Base-by-base conservation (phyloP, 53 echinoderm and acorn worm species). In the Paracentrotus lividus region DNA sequence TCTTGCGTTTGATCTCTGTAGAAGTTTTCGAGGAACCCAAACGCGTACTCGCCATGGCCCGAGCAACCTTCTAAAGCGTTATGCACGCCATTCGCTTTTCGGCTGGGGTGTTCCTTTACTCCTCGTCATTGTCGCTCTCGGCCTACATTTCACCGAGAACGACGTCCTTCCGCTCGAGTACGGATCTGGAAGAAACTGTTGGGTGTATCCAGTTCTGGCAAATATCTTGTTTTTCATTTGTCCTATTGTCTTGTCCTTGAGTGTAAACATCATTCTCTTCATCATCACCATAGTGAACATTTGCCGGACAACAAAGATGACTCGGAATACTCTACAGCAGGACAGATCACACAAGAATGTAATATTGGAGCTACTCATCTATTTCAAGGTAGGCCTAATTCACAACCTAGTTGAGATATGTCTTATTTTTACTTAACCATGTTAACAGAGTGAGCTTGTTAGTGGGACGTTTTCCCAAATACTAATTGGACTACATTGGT, bases 151-250 rank as follows among this genome's bases (percentile, higher is more conserved):
- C 52, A 85, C 85, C 26, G 85, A 85, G 49, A 85, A 85, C 31
- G 85, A 85, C 31, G 26, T 85, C 20, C 47, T 85, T 31, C 85
- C 85, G 26, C 85, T 85, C 8, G 52, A 85, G 52, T 85, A 85
- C 38, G 85, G 85, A 26, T 85, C 85, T 5, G 85, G 45, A 21
- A 85, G 49, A 47, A 85, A 51, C 49, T 85, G 85, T 20, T 85
- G 85, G 85, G 85, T 85, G 44, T 85, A 85, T 47, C 85, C 85
- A 49, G 85, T 85, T 27, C 52, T 85, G 9, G 47, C 85, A 6
- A 85, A 85, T 51, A 47, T 85, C 49, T 24, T 85, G 0, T 85
- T 85, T 26, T 85, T 85, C 52, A 85, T 85, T 18, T 27, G 26
- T 34, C 85, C 85, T 10, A 21, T 85, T 49, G 85, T 85, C 15